Evolutionary conservation across 1,140 invertebrate species (phyloP).

Genomic region (Wasmannia auropunctata): DNA sequence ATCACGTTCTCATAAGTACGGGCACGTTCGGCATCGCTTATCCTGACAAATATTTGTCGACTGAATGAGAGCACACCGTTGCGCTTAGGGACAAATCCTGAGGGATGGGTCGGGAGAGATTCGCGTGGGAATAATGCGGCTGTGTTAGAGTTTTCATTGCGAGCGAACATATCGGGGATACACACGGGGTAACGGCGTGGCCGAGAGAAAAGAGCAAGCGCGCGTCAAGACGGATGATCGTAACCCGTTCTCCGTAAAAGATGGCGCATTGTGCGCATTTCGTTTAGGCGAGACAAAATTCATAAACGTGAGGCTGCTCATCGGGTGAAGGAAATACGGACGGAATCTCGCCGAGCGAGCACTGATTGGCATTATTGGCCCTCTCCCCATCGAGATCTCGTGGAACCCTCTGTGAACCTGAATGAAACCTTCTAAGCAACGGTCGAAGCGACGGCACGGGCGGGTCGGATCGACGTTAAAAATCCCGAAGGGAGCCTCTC

Average conservation of each 20-base stretch:
- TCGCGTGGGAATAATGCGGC: conserved; percentile 6
- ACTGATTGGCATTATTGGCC: conserved; percentile 8
- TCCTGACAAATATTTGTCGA: conserved; percentile 24
- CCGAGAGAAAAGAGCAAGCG: not conserved
- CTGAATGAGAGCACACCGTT: conserved; percentile 11
- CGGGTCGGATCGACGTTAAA: not conserved
- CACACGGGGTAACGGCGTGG: not conserved
- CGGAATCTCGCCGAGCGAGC: conserved; percentile 5
- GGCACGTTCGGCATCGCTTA: conserved; percentile 39
- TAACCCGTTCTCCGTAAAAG: conserved; percentile 54
- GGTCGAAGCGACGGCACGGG: not conserved
- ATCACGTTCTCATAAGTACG: conserved; percentile 39
- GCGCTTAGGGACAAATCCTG: not conserved
- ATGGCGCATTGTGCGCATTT: not conserved
- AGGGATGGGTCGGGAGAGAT: not conserved
- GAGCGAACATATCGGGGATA: not conserved
- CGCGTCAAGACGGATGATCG: not conserved
- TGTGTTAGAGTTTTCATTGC: conserved; percentile 18
- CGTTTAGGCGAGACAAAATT: conserved; percentile 23
- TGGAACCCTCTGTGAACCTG: conserved; percentile 6
- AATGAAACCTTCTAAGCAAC: not conserved
- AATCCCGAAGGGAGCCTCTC: not conserved
- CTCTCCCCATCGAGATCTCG: not conserved
- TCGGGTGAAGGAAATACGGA: conserved; percentile 4
- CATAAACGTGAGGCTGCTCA: conserved; percentile 34